These are phyloP conservation scores for Drosophila arawakana DNA, from an alignment of 1,140 invertebrate genomes.

Conservation along the genomic window DNA sequence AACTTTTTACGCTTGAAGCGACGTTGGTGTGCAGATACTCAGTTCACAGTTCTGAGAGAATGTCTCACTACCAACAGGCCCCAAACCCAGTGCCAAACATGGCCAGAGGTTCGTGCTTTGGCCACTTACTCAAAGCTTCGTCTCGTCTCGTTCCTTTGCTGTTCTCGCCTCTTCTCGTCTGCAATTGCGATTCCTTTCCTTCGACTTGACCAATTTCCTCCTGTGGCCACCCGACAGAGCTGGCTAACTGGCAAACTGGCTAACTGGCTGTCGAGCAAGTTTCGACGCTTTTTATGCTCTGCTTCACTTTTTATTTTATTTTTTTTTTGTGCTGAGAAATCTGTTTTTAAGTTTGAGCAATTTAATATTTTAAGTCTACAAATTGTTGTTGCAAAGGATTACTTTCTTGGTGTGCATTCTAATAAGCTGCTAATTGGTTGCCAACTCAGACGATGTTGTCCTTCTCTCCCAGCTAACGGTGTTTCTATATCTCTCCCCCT, in stretches of 20 bases:
- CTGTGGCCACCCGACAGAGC: slow-evolving; percentile 38
- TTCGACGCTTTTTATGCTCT: slow-evolving; percentile 22
- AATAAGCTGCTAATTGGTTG: slow-evolving; percentile 83
- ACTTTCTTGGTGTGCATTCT: slow-evolving; percentile 75
- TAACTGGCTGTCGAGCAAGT: slow-evolving; percentile 36
- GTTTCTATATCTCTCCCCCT: slow-evolving; percentile 37
- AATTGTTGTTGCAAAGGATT: slow-evolving; percentile 77
- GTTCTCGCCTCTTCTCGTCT: slow-evolving; percentile 34
- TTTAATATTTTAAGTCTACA: slow-evolving; percentile 83
- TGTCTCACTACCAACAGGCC: slow-evolving; percentile 4
- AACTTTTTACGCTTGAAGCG: slow-evolving; percentile 79
- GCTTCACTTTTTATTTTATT: slow-evolving; percentile 13
- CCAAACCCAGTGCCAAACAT: slow-evolving; percentile 52
- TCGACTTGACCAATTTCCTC: slow-evolving; percentile 22
- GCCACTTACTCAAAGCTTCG: slow-evolving; percentile 34
- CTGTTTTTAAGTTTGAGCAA: slow-evolving; percentile 81
- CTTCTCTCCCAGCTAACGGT: slow-evolving; percentile 56
- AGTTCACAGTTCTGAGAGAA: slow-evolving; percentile 2
- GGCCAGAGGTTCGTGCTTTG: slow-evolving; percentile 64
- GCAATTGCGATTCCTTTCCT: slow-evolving; percentile 22
- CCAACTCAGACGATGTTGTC: slow-evolving; percentile 60
- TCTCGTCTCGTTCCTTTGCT: slow-evolving; percentile 4
- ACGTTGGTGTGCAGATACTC: slow-evolving; percentile 25
- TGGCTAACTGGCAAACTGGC: slow-evolving; percentile 9
- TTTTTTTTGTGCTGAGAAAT: slow-evolving; percentile 67